Evolutionary conservation across 2,888 invertebrate species (phyloP).

Genomic region (Dyspetes luteomarginatus): DNA sequence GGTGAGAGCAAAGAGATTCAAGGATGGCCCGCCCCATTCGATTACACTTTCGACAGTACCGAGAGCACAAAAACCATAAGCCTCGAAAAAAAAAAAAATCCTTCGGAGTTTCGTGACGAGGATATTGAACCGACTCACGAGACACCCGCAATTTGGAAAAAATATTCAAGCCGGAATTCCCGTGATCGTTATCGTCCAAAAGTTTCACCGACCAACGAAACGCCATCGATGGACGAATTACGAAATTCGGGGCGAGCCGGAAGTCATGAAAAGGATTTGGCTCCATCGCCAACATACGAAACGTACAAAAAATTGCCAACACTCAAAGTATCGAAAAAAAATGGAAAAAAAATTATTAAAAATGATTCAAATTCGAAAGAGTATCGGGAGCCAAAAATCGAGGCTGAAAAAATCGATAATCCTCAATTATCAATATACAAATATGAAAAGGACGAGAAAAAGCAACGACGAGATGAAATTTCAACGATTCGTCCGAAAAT

Average conservation of each 20-base stretch:
- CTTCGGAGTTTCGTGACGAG: conserved; percentile 22
- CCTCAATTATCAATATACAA: no score
- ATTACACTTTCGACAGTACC: conserved; percentile 74
- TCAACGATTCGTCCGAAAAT: conserved; percentile 2
- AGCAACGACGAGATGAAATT: not conserved
- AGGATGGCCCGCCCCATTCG: conserved; percentile 78
- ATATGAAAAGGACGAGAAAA: not conserved
- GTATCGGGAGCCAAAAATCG: not conserved
- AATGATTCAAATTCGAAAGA: no score
- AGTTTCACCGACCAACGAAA: conserved; percentile 32
- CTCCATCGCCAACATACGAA: conserved; percentile 14
- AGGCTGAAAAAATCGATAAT: not conserved
- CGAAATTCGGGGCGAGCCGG: not conserved
- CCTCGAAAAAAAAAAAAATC: conserved; percentile 9
- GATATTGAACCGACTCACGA: conserved; percentile 34
- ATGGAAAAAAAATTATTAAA: not conserved
- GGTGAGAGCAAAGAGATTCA: conserved; percentile 72
- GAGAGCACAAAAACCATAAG: conserved; percentile 66
- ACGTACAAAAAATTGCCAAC: conserved; percentile 5
- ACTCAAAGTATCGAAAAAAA: not conserved
- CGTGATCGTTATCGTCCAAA: not conserved
- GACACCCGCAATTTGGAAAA: conserved; percentile 27
- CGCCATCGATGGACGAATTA: conserved; percentile 16
- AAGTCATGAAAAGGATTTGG: not conserved
- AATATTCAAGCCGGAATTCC: conserved; percentile 11